A percentile compares a stretch with the other conserved stretches of the same genome.
phyloP scores from a whole-genome alignment of 2,888 invertebrate genomes.

The Mamestra brassicae region DNA sequence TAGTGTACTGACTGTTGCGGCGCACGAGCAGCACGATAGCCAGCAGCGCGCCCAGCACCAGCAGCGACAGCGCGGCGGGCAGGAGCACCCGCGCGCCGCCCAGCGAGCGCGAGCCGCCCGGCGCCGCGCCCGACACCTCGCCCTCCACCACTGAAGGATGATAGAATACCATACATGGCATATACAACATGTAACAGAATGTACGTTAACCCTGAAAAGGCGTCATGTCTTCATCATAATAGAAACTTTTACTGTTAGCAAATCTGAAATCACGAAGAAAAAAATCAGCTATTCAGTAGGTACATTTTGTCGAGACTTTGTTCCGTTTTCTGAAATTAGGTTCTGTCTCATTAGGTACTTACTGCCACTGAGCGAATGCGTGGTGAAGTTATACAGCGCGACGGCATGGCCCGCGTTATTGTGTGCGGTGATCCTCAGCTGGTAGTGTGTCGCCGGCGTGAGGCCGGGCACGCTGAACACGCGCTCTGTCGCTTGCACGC shows the following conservation, averaged over 20 bases:
- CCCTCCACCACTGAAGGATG: conserved; percentile 80
- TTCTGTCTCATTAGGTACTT: conserved; percentile 75
- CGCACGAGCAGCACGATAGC: conserved; percentile 93
- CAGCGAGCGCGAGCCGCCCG: conserved; percentile 92
- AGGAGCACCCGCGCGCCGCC: conserved; percentile 92
- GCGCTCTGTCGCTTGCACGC: conserved; percentile 95
- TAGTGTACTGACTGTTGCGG: conserved; percentile 91
- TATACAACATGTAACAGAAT: too few relatives aligned
- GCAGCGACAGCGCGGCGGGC: conserved; percentile 93
- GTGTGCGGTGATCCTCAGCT: conserved; percentile 94
- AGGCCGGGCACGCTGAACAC: conserved; percentile 95
- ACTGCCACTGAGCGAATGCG: conserved; percentile 94
- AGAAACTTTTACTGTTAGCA: too few relatives aligned
- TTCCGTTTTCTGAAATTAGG: too few relatives aligned
- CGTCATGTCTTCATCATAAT: too few relatives aligned
- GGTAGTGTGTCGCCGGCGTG: conserved; percentile 94
- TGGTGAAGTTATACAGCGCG: conserved; percentile 96
- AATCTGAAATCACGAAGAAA: too few relatives aligned
- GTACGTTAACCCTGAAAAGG: too few relatives aligned
- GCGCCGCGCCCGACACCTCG: conserved; percentile 92
- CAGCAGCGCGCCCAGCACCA: conserved; percentile 92
- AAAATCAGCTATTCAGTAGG: too few relatives aligned
- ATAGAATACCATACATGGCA: neutral
- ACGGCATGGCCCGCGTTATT: conserved; percentile 97
- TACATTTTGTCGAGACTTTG: too few relatives aligned